phyloP scores from a whole-genome alignment of 2,888 invertebrate genomes.

The Clanis bilineata region DNA sequence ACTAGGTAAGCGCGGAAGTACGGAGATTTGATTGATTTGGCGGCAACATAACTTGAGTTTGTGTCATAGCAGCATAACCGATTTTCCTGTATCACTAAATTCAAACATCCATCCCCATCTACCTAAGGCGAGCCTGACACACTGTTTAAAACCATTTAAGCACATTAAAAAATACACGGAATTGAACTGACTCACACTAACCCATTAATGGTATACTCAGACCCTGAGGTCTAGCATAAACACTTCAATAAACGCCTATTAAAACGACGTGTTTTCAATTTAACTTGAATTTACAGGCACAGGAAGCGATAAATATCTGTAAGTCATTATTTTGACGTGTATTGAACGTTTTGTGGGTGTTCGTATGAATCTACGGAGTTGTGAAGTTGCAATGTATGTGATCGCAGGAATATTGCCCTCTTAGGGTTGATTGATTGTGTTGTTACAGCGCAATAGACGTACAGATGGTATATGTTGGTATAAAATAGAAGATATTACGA shows the following conservation, averaged over 20 bases:
- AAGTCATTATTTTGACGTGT: slow-evolving; percentile 15
- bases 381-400: slow-evolving; percentile 20
- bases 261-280: slow-evolving; percentile 77
- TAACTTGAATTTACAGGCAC: slow-evolving; percentile 73
- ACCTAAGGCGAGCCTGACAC: too few relatives aligned
- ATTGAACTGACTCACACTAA: not conserved
- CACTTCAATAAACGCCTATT: slow-evolving; percentile 75
- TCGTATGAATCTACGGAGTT: not conserved
- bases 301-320: slow-evolving; percentile 49
- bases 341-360: slow-evolving; percentile 21
- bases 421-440: slow-evolving; percentile 3
- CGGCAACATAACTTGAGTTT: too few relatives aligned
- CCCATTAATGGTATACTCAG: slow-evolving; percentile 31
- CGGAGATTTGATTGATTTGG: too few relatives aligned
- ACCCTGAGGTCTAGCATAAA: slow-evolving; percentile 46
- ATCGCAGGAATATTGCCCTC: slow-evolving; percentile 14
- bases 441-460: not conserved
- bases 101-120: too few relatives aligned
- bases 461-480: slow-evolving; percentile 19
- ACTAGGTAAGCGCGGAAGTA: too few relatives aligned
- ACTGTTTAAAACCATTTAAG: not conserved
- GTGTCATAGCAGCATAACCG: too few relatives aligned
- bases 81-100: too few relatives aligned
- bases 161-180: not conserved
- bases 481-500: slow-evolving; percentile 28